Percentiles rank a stretch among this genome's conserved stretches.
Evolutionary conservation across 2,797 vertebrate species (phyloP).

Genomic region (Paratrypauchen microcephalus): DNA sequence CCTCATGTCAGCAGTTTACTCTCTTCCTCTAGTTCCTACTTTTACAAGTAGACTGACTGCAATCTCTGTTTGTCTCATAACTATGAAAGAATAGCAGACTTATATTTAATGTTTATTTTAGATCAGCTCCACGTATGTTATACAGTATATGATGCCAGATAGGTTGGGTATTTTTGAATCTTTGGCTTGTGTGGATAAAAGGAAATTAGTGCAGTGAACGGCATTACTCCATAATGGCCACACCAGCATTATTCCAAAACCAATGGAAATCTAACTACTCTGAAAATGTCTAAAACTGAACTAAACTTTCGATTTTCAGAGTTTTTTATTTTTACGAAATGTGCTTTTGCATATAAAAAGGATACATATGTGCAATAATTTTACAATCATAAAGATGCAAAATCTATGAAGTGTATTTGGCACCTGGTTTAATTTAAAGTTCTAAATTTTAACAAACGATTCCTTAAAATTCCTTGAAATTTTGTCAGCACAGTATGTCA

Average conservation of each 20-base stretch:
- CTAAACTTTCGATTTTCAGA: too few species aligned
- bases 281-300: neutral
- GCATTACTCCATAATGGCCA: too few species aligned
- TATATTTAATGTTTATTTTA: neutral
- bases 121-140: neutral
- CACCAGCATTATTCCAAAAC: too few species aligned
- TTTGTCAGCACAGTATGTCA: constrained; percentile 19
- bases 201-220: neutral
- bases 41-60: constrained; percentile 36
- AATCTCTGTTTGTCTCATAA: constrained; percentile 39
- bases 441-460: neutral
- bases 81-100: neutral
- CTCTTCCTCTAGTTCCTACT: constrained; percentile 22
- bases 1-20: constrained; percentile 53
- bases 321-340: too few species aligned
- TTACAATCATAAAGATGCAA: neutral
- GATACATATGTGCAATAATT: neutral
- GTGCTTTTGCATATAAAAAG: neutral
- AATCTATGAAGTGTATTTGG: too few species aligned
- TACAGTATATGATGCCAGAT: neutral
- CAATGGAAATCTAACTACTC: neutral
- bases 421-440: too few species aligned
- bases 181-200: neutral
- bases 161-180: neutral
- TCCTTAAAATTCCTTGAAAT: neutral